Base-by-base conservation (phyloP, 2,113 vertebrate species). In the Beaufortia kweichowensis region DNA sequence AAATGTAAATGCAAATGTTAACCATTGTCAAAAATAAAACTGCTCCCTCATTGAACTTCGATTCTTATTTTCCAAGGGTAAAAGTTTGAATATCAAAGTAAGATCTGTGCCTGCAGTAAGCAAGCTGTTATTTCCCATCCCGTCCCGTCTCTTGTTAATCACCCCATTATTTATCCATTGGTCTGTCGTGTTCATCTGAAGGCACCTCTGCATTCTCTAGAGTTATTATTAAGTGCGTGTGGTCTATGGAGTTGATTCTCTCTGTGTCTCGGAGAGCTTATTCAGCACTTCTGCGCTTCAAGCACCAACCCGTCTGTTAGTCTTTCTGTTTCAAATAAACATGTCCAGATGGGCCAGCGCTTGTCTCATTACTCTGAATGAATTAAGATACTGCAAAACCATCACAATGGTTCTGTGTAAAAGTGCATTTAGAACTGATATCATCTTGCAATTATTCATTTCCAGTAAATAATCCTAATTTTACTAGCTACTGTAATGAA, bases 221-320 rank as follows among this genome's bases (percentile, higher is more conserved):
- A 53, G 4, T 75, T 71, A 80, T 59, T 46, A 63, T 29, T 69
- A 71, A 64, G 23, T 0, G 65, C 78, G 80, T 85, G 61, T 41
- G 31, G 69, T 62, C 53, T 10, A 17, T 6, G 1, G 46, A n/a
- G 78, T 46, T 17, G 63, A 76, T 66, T 41, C 19, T 19, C 55
- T 59, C 82, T 81, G n/a, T n/a, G n/a, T n/a, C n/a, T 66, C 43
- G 23, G 83, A 80, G 79, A 74, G 76, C 82, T 85, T 84, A 88
- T 79, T 89, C 88, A 82, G 84, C 86, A 85, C 35, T n/a, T n/a
- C 35, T 10, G 26, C 12, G 14, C 21, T 35, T 33, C 75, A 63
- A 26, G n/a, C n/a, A n/a, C n/a, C n/a, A n/a, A n/a, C n/a, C 55
- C 41, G 56, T 71, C 68, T 23, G n/a, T 68, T 41, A 43, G 7